Conservation (phyloP, 1,140 invertebrate genomes). For the Bombus terrestris region DNA sequence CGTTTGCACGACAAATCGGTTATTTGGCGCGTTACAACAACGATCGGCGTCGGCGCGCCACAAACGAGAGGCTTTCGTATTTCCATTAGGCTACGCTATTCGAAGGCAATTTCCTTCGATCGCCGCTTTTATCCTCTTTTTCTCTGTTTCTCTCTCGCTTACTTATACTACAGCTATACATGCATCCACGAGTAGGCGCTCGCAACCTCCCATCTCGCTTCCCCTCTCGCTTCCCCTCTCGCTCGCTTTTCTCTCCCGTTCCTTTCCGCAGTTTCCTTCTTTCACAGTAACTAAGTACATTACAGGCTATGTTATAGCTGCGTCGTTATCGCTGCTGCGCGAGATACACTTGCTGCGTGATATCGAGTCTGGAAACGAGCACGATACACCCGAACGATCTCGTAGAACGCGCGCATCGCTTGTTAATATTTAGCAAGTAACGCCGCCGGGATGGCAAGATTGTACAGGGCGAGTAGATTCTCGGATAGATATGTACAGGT, state of each 20-base stretch:
- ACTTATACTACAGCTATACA: not conserved
- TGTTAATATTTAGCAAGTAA: not conserved
- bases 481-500: not conserved
- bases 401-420: slow-evolving; percentile 9
- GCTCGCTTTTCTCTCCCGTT: not conserved
- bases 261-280: not conserved
- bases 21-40: not conserved
- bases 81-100: not conserved
- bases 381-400: not conserved
- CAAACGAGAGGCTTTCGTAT: too few relatives aligned
- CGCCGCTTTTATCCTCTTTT: not conserved
- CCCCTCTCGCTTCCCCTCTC: not conserved
- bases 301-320: not conserved
- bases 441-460: not conserved
- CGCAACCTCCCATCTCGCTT: not conserved
- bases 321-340: not conserved
- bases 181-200: not conserved
- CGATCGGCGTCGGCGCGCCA: not conserved
- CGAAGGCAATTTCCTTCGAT: too few relatives aligned
- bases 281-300: not conserved
- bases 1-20: slow-evolving; percentile 15
- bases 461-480: not conserved
- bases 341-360: not conserved
- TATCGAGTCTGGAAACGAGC: not conserved
- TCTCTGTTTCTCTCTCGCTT: not conserved